These are phyloP conservation scores for Apodemus sylvaticus DNA, from an alignment of 2,113 vertebrate species.

Conservation along the genomic window DNA sequence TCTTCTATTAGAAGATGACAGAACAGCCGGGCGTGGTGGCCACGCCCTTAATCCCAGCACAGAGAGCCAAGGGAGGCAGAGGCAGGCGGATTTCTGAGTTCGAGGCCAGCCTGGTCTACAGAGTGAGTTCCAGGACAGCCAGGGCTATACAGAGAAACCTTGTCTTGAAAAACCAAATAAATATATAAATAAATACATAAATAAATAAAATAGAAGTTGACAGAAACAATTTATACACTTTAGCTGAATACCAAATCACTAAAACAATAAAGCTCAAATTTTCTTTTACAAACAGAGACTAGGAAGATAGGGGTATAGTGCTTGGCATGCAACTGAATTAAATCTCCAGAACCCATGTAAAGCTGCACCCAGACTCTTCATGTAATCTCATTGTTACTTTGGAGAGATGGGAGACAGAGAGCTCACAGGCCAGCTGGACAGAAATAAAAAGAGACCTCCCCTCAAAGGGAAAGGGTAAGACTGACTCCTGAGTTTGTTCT, in stretches of 20 bases:
- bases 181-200: too few relatives aligned
- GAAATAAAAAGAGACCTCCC: not conserved
- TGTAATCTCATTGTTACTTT: not conserved
- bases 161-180: too few relatives aligned
- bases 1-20: slow-evolving; percentile 14
- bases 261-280: slow-evolving; percentile 6
- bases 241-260: not conserved
- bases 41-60: too few relatives aligned
- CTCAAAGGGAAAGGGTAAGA: not conserved
- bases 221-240: not conserved
- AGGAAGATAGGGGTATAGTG: not conserved
- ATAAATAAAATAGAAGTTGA: too few relatives aligned
- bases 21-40: too few relatives aligned
- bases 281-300: slow-evolving; percentile 40
- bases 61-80: too few relatives aligned
- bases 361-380: not conserved
- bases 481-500: not conserved
- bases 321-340: not conserved
- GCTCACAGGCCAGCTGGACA: not conserved
- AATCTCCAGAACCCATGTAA: not conserved
- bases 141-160: too few relatives aligned
- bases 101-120: too few relatives aligned
- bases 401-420: not conserved
- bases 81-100: too few relatives aligned
- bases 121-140: too few relatives aligned